These are phyloP conservation scores for Acridotheres tristis DNA, from an alignment of 2,797 vertebrate species.

Conservation along the genomic window DNA sequence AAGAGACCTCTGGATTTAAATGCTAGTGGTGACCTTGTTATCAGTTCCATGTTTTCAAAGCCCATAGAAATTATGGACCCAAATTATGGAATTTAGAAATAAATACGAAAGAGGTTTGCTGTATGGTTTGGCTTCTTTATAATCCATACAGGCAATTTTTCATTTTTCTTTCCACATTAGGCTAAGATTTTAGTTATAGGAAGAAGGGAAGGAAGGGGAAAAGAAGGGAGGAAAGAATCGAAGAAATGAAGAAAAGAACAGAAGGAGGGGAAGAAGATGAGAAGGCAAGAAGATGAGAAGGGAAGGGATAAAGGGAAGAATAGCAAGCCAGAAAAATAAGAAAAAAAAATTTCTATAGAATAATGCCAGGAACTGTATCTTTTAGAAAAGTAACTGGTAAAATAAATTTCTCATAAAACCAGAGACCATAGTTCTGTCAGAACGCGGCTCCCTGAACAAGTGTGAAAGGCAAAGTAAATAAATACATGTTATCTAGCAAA, in stretches of 20 bases:
- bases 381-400: neutral
- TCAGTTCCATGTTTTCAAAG: neutral
- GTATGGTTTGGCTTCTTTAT: neutral
- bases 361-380: neutral
- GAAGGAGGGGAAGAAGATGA: neutral
- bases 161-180: neutral
- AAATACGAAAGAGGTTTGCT: neutral
- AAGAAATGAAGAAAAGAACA: neutral
- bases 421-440: neutral
- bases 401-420: neutral
- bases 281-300: neutral
- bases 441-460: neutral
- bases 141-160: neutral
- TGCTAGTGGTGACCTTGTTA: constrained; percentile 22
- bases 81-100: neutral
- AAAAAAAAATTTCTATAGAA: neutral
- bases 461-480: neutral
- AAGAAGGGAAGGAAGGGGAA: neutral
- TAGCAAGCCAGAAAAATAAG: neutral
- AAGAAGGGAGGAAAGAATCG: neutral
- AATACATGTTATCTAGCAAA: neutral
- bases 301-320: neutral
- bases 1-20: constrained; percentile 12
- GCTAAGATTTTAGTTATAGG: neutral
- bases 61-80: neutral